phyloP scores from a whole-genome alignment of 1,140 invertebrate genomes.

The Drosophila santomea region DNA sequence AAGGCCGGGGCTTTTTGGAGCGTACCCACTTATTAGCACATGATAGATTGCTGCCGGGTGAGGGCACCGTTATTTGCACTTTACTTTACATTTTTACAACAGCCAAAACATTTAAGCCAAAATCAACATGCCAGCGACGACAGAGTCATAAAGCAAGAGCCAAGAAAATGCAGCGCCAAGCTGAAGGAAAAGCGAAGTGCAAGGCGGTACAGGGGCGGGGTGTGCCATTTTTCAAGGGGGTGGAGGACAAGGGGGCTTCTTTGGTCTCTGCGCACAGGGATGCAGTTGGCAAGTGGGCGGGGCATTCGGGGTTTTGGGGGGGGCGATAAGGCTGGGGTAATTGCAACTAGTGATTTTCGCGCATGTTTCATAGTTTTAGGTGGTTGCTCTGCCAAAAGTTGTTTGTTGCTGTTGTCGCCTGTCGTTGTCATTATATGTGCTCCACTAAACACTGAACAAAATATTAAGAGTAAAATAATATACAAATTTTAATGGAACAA shows the following conservation, averaged over 20 bases:
- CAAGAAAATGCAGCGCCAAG: constrained; percentile 39
- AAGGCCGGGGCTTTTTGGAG: constrained; percentile 18
- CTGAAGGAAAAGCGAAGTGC: constrained; percentile 21
- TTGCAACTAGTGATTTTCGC: constrained; percentile 77
- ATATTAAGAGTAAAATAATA: too few species aligned
- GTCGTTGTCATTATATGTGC: constrained; percentile 76
- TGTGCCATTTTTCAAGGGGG: neutral
- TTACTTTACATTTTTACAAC: constrained; percentile 78
- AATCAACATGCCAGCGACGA: constrained; percentile 67
- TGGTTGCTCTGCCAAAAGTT: constrained; percentile 49
- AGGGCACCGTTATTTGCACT: constrained; percentile 78
- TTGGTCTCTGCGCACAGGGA: constrained; percentile 19
- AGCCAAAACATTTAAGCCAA: constrained; percentile 79
- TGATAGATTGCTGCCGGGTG: constrained; percentile 72
- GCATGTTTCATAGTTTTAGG: constrained; percentile 79
- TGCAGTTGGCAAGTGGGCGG: constrained; percentile 29
- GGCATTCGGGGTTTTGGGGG: neutral
- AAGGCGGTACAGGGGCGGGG: neutral
- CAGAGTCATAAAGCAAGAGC: constrained; percentile 41
- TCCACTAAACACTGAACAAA: constrained; percentile 33
- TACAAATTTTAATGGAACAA: too few species aligned
- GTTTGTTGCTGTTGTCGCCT: constrained; percentile 54
- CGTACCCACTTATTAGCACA: constrained; percentile 70
- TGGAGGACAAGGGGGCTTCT: neutral
- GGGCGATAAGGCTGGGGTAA: constrained; percentile 15